These are phyloP conservation scores for Conomelus anceps DNA, from an alignment of 2,888 invertebrate species.

Conservation along the genomic window DNA sequence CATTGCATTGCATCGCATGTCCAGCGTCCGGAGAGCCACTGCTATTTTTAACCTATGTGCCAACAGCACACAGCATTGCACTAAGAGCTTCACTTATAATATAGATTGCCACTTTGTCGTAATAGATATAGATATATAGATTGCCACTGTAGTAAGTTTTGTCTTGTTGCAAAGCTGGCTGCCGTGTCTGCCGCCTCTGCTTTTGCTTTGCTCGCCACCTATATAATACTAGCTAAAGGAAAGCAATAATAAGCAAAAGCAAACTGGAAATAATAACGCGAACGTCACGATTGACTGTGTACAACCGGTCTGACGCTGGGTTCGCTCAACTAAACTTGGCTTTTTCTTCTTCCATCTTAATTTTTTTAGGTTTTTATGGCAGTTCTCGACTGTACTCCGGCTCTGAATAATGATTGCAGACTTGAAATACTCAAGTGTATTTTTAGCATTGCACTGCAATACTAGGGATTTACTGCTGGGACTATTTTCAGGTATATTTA, in stretches of 20 bases:
- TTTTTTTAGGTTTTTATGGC: neutral
- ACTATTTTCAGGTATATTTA: no score
- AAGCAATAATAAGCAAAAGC: neutral
- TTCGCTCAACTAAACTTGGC: no score
- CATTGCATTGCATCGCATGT: neutral
- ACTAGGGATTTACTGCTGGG: neutral
- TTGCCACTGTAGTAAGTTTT: neutral
- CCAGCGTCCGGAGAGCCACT: neutral
- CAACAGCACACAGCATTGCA: neutral
- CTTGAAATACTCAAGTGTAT: neutral
- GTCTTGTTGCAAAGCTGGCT: neutral
- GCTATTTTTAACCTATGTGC: neutral
- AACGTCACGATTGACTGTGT: neutral
- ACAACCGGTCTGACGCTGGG: neutral
- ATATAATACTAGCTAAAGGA: neutral
- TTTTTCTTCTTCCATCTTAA: neutral
- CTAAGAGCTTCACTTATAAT: neutral
- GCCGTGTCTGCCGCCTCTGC: neutral
- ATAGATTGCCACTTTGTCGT: neutral
- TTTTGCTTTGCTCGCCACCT: neutral
- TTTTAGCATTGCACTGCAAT: neutral
- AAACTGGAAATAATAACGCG: neutral
- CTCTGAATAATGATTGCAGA: neutral
- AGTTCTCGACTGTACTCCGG: neutral
- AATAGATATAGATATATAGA: neutral